Evolutionary conservation across 2,113 vertebrate species (phyloP), one percentile per base, ranked within the genome.

Genomic region (Ammodytes marinus): DNA sequence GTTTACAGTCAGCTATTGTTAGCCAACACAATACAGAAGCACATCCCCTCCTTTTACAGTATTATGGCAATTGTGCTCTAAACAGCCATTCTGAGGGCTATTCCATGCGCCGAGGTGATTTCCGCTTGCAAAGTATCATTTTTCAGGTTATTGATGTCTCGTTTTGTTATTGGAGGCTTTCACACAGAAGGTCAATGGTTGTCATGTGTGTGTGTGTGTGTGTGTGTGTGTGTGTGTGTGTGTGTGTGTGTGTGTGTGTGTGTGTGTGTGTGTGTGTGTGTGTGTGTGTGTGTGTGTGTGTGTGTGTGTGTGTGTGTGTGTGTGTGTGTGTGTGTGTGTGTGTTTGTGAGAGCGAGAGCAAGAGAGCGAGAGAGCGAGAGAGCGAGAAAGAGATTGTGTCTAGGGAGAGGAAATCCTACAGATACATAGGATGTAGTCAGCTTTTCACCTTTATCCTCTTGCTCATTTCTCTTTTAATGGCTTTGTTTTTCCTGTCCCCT

Each of bases 141-240:
- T 95, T 93, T 91, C 92, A 94, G 81, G 86, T 94, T 84, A 91
- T 89, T 93, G 87, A 94, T 88, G 92, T 89, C 88, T 89, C 19
- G 86, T 90, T 92, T 94, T 95, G 91, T 95, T 80, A 69, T 63
- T 49, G 60, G 77, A 77, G 65, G 89, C 85, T 91, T 94, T 93
- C 80, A 90, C 65, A 63, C 81, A 84, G 85, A 79, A 88, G 87
- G 92, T 94, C 90, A 93, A 83, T 71, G 82, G 40, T 87, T 85
- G 85, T 89, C 77, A 77, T 12, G 15, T 60, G 67, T 78, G 57
- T 77, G 69, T 52, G 55, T 68, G 69, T 75, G 64, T 80, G 63
- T 82, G 73, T 79, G 49, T 74, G 63, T 60, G 69, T 37, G 74
- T 47, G 14, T 60, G 14, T 59, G 13, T 72, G 27, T 59, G 15